These are phyloP conservation scores for Oreochromis grahami DNA, from an alignment of 2,797 vertebrate genomes.

Conservation along the genomic window DNA sequence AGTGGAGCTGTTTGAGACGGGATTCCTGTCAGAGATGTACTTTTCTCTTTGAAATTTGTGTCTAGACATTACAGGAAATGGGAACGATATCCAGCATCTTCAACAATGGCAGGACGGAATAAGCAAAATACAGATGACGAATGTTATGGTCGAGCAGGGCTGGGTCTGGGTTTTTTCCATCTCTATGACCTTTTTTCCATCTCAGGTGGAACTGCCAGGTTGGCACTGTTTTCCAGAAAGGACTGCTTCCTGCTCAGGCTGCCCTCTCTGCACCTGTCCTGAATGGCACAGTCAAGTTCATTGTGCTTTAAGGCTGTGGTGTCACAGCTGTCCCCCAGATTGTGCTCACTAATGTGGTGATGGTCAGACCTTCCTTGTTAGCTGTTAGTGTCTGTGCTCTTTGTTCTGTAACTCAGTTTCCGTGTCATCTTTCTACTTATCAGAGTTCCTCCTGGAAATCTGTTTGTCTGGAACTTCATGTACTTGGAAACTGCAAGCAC, in stretches of 20 bases:
- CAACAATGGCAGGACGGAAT: background rate
- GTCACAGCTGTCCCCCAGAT: background rate
- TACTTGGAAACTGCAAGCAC: background rate
- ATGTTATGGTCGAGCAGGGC: background rate
- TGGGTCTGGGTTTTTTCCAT: background rate
- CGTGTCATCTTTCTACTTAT: background rate
- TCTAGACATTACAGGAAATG: constrained; percentile 38
- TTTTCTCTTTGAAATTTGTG: constrained; percentile 38
- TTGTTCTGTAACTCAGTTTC: background rate
- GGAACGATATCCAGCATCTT: constrained; percentile 6
- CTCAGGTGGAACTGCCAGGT: background rate
- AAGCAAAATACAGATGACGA: background rate
- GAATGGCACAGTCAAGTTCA: background rate
- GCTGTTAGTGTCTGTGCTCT: background rate
- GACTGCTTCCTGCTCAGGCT: background rate
- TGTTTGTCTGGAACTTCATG: background rate
- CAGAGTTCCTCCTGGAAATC: background rate
- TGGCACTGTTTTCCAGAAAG: background rate
- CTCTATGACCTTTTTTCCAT: background rate
- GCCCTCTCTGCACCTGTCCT: background rate
- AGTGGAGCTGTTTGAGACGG: constrained; percentile 20
- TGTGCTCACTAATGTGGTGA: background rate
- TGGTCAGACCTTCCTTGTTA: background rate
- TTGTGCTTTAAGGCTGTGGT: background rate
- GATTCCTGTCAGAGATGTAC: constrained; percentile 25